phyloP scores from a whole-genome alignment of 1,140 invertebrate genomes.

The Wasmannia auropunctata region DNA sequence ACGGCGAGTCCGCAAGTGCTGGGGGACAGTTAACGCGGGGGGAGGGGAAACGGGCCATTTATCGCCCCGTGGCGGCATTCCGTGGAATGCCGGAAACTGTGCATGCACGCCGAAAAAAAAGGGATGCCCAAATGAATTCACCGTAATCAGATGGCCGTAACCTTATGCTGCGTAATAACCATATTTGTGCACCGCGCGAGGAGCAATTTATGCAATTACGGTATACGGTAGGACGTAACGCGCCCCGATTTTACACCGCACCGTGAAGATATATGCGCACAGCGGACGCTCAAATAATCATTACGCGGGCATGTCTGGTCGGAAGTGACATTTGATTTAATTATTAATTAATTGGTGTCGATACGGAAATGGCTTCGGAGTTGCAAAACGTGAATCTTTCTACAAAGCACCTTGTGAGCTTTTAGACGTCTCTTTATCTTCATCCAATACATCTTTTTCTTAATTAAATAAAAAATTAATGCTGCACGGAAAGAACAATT shows the following conservation, averaged over 20 bases:
- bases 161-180: constrained; percentile 50
- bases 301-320: constrained; percentile 20
- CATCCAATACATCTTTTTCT: neutral
- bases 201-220: constrained; percentile 38
- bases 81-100: constrained; percentile 38
- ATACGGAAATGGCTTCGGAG: neutral
- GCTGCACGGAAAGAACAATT: no score
- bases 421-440: neutral
- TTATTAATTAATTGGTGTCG: constrained; percentile 33
- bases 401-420: neutral
- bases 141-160: constrained; percentile 42
- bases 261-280: constrained; percentile 32
- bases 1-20: constrained; percentile 41
- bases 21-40: constrained; percentile 49
- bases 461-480: neutral
- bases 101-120: constrained; percentile 27
- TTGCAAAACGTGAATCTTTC: neutral
- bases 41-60: constrained; percentile 54
- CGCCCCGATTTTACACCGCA: constrained; percentile 4
- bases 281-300: constrained; percentile 35
- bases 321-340: constrained; percentile 37
- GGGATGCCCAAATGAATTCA: constrained; percentile 2
- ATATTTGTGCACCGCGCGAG: neutral
- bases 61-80: constrained; percentile 21
- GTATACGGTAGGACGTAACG: no score